Evolutionary conservation across 2,113 vertebrate genomes (phyloP).

Genomic region (Ascaphus truei): DNA sequence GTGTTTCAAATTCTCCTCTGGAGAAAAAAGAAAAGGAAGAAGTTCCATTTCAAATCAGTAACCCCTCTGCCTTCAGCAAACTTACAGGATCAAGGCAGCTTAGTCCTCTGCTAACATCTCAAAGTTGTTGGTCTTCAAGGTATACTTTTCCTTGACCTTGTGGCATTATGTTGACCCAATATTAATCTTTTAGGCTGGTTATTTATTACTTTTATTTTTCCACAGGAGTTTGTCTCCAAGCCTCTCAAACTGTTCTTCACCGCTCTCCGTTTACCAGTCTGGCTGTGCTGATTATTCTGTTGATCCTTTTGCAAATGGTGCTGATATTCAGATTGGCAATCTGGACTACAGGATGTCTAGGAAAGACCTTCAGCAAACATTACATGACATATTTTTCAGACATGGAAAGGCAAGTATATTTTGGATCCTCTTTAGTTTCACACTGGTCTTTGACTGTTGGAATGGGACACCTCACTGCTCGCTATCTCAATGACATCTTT

Average conservation of each 20-base stretch:
- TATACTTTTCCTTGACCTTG: constrained; percentile 48
- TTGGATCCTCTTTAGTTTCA: too few relatives aligned
- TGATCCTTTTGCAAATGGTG: constrained; percentile 85
- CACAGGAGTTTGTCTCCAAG: constrained; percentile 80
- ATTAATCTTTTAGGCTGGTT: not conserved
- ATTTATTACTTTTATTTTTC: constrained; percentile 27
- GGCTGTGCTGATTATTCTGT: constrained; percentile 52
- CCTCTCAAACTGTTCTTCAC: constrained; percentile 82
- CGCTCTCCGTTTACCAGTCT: constrained; percentile 62
- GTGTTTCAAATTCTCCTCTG: constrained; percentile 62
- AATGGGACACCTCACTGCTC: too few relatives aligned
- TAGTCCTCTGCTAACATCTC: constrained; percentile 74
- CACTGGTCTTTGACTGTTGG: too few relatives aligned
- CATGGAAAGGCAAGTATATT: constrained; percentile 86
- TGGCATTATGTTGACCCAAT: not conserved
- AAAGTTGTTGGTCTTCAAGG: constrained; percentile 88
- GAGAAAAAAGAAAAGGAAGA: constrained; percentile 68
- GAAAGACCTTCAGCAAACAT: constrained; percentile 85
- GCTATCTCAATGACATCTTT: too few relatives aligned
- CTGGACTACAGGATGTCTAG: constrained; percentile 92
- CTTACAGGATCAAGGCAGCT: constrained; percentile 77
- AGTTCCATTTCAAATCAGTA: constrained; percentile 83
- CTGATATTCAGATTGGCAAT: constrained; percentile 86
- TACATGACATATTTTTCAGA: constrained; percentile 79
- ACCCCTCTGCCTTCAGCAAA: constrained; percentile 92